A percentile compares a stretch with the other conserved stretches of the same genome.
Conservation (phyloP, 2,888 invertebrate species). For the Automeris io region DNA sequence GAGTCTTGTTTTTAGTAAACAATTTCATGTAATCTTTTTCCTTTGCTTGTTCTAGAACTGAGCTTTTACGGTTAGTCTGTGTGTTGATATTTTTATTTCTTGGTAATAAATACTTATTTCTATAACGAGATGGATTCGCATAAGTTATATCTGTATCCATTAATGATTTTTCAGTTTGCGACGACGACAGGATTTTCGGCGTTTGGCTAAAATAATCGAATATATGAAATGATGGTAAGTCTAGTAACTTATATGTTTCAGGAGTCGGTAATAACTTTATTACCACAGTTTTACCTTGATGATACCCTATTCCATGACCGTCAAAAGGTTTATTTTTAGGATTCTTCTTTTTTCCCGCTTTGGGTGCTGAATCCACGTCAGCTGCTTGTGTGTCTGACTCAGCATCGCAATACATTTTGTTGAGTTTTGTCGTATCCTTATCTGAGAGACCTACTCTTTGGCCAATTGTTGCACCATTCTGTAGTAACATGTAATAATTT, state of each 20-base stretch:
- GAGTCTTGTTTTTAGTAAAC: too few species aligned
- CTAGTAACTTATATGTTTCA: slow-evolving; percentile 45
- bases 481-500: slow-evolving; percentile 19
- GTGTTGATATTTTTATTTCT: background rate
- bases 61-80: background rate
- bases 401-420: slow-evolving; percentile 76
- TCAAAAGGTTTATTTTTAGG: slow-evolving; percentile 60
- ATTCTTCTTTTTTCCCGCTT: slow-evolving; percentile 34
- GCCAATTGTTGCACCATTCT: slow-evolving; percentile 70
- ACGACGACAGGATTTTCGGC: slow-evolving; percentile 51
- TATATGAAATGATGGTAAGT: slow-evolving; percentile 45
- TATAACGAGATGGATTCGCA: slow-evolving; percentile 5
- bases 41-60: too few species aligned
- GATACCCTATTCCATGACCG: slow-evolving; percentile 67
- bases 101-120: background rate
- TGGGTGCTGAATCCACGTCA: slow-evolving; percentile 26
- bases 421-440: slow-evolving; percentile 75
- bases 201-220: slow-evolving; percentile 69
- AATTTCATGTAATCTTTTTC: too few species aligned
- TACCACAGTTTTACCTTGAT: slow-evolving; percentile 69
- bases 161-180: slow-evolving; percentile 43
- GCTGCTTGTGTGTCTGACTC: slow-evolving; percentile 38
- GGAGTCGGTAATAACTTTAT: slow-evolving; percentile 57
- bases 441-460: slow-evolving; percentile 76
- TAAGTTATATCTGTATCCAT: slow-evolving; percentile 41